A percentile compares a stretch with the other conserved stretches of the same genome.
These are phyloP conservation scores for Balearica regulorum DNA, from an alignment of 2,797 vertebrate genomes.

Conservation along the genomic window DNA sequence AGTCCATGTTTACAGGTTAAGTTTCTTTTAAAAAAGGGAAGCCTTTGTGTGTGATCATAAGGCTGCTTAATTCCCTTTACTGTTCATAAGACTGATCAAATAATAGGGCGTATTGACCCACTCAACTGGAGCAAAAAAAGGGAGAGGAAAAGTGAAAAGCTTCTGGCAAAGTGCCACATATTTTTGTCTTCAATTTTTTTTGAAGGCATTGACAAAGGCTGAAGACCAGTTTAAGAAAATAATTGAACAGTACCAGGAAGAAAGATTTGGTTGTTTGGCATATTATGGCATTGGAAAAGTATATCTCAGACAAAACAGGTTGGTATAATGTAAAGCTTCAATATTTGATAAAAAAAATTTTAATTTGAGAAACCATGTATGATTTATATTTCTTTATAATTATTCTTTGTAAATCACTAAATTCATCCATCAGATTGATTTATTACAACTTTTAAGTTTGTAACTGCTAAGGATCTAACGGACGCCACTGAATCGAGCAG, in stretches of 20 bases:
- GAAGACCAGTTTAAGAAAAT: slow-evolving; percentile 82
- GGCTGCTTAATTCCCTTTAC: background rate
- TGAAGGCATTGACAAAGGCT: slow-evolving; percentile 86
- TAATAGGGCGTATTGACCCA: background rate
- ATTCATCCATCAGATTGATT: background rate
- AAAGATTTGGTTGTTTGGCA: slow-evolving; percentile 85
- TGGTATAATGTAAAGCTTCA: background rate
- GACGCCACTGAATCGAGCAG: accelerated
- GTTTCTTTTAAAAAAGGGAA: background rate
- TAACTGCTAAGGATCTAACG: background rate
- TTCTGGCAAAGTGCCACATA: background rate
- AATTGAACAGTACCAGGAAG: slow-evolving; percentile 74
- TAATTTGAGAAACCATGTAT: accelerated
- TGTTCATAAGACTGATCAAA: background rate
- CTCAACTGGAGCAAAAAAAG: background rate
- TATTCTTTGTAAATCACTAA: background rate
- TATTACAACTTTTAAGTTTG: background rate
- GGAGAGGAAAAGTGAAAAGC: background rate
- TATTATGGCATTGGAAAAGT: slow-evolving; percentile 86
- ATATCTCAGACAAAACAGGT: slow-evolving; percentile 89
- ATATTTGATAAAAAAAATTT: background rate
- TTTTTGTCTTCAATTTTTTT: background rate
- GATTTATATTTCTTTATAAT: background rate
- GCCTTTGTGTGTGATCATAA: background rate
- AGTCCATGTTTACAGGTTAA: background rate